These are phyloP conservation scores for Alsophila aescularia DNA, from an alignment of 2,888 invertebrate species.

Conservation along the genomic window DNA sequence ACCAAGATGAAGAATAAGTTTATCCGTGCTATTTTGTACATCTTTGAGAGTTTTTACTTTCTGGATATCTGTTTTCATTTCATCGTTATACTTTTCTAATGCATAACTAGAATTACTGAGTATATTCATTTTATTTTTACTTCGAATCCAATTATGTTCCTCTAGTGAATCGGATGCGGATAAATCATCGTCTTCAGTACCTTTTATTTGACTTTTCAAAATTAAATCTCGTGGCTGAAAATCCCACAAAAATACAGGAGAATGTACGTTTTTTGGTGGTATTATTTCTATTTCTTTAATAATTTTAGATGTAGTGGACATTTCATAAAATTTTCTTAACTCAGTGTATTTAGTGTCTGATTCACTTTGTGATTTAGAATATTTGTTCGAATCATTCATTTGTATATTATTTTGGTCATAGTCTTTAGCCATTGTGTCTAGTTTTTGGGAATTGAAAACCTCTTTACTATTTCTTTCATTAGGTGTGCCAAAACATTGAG, in stretches of 20 bases:
- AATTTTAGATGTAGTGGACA: background rate
- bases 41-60: too few relatives aligned
- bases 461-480: background rate
- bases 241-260: background rate
- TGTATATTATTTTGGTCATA: background rate
- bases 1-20: too few relatives aligned
- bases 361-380: background rate
- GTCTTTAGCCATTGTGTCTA: background rate
- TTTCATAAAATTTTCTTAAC: background rate
- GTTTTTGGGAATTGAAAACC: background rate
- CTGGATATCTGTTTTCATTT: too few relatives aligned
- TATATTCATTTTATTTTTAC: background rate
- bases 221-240: slow-evolving; percentile 6
- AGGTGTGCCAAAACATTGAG: slow-evolving; percentile 17
- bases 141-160: slow-evolving; percentile 5
- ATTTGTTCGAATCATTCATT: background rate
- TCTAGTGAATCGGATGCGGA: slow-evolving; percentile 4
- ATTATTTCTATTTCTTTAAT: background rate
- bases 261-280: background rate
- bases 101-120: too few relatives aligned
- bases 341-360: background rate
- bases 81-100: too few relatives aligned
- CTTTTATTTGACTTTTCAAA: slow-evolving; percentile 13
- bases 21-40: too few relatives aligned
- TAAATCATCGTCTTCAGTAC: slow-evolving; percentile 3